Base-by-base conservation (phyloP, 2,888 invertebrate genomes). In the Limnephilus rhombicus region DNA sequence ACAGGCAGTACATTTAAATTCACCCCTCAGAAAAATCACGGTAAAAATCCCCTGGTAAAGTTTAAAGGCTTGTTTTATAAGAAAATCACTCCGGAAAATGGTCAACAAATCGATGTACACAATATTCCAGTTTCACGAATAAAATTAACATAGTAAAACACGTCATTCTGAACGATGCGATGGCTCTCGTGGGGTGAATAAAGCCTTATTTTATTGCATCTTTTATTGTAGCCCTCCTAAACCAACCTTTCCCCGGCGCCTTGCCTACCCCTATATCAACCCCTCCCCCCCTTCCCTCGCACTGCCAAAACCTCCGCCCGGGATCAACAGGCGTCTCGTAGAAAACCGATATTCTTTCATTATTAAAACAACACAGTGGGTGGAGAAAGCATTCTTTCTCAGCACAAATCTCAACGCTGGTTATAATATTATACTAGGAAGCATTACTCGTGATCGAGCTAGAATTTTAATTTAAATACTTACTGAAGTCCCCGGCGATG, bases 141-240 rank as follows among this genome's bases (percentile, higher is more conserved):
- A 83, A 83, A 83, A 83, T 83, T 83, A 83, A 37, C 37, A 34
- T 18, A 7, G 37, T 83, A 83, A 83, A 83, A 83, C 83, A 83
- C 83, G 83, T 83, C 83, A 83, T 83, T 34, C 83, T 83, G 37
- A 83, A 41, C 83, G 83, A 37, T 34, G 83, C 83, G 31, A 83
- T 15, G 83, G 83, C 37, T 12, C 83, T 34, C 83, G 83, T 41
- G 83, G 83, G 83, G 83, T 24, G 37, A 31, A 34, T 83, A 83
- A 83, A 83, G 83, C 34, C 83, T 83, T 83, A 83, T 83, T 83
- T 83, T 83, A 83, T 41, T 83, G 83, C 83, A 83, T 37, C 83
- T 83, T 83, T 83, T 83, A 83, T 83, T 83, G 83, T 41, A 24
- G 37, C 83, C 34, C 31, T 41, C 13, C 83, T 34, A 37, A 83